Percentiles rank a stretch among this genome's conserved stretches.
Conservation (phyloP, 2,797 vertebrate species). For the Astyanax mexicanus region DNA sequence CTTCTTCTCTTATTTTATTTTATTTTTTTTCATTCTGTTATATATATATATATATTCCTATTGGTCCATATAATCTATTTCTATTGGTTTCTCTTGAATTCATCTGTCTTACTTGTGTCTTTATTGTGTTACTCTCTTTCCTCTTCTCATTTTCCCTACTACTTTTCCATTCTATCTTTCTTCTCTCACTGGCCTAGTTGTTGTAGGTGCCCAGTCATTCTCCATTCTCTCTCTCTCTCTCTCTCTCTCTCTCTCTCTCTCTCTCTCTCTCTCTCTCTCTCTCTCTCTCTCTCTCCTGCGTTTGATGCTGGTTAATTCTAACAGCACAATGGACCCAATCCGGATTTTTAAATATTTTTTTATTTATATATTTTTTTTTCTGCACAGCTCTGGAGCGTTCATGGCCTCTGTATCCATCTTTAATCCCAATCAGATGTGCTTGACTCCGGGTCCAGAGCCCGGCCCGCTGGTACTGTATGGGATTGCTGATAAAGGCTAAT, state of each 20-base stretch:
- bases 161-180: too few species aligned
- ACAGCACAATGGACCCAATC: conserved; percentile 60
- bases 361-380: conserved; percentile 41
- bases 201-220: too few species aligned
- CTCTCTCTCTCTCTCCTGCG: conserved; percentile 21
- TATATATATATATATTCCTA: too few species aligned
- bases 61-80: too few species aligned
- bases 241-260: background rate
- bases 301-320: conserved; percentile 64
- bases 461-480: conserved; percentile 67
- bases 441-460: conserved; percentile 59
- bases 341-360: conserved; percentile 46
- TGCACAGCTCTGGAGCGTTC: conserved; percentile 36
- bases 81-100: background rate
- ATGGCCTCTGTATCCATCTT: conserved; percentile 66
- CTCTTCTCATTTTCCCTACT: background rate
- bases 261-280: too few species aligned
- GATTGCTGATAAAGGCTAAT: conserved; percentile 70
- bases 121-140: background rate
- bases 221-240: background rate
- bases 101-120: too few species aligned
- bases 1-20: background rate
- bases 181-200: too few species aligned
- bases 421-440: conserved; percentile 68
- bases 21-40: too few species aligned